These are phyloP conservation scores for Troides aeacus DNA, from an alignment of 2,888 invertebrate species.

Conservation along the genomic window DNA sequence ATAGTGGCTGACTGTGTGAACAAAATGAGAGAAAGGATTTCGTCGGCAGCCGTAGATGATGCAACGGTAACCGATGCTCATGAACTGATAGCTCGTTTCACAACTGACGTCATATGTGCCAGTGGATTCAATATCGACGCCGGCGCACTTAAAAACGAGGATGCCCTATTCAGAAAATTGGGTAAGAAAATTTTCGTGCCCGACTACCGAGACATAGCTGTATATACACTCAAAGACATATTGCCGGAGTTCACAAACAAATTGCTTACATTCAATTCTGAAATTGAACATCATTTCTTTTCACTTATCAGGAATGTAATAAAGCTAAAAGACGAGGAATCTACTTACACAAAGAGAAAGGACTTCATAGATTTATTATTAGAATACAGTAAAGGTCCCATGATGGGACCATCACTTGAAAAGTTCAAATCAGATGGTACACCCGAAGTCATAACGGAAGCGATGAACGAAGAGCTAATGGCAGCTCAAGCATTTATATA, in stretches of 20 bases:
- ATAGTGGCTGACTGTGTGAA: slow-evolving; percentile 29
- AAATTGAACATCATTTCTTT: slow-evolving; percentile 46
- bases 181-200: slow-evolving; percentile 10
- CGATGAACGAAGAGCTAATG: slow-evolving; percentile 34
- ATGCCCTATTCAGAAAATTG: slow-evolving; percentile 20
- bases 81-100: slow-evolving; percentile 35
- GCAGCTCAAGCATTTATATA: slow-evolving; percentile 39
- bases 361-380: slow-evolving; percentile 42
- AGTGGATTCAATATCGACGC: slow-evolving; percentile 33
- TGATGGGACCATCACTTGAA: slow-evolving; percentile 40
- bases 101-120: slow-evolving; percentile 33
- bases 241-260: slow-evolving; percentile 38
- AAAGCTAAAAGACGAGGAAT: slow-evolving; percentile 40
- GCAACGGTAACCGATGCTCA: slow-evolving; percentile 12
- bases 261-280: slow-evolving; percentile 27
- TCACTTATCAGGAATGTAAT: slow-evolving; percentile 42
- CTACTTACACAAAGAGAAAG: slow-evolving; percentile 37
- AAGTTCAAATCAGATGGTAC: slow-evolving; percentile 33
- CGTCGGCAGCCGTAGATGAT: slow-evolving; percentile 28
- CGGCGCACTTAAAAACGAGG: slow-evolving; percentile 30
- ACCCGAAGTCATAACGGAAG: slow-evolving; percentile 31
- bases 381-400: slow-evolving; percentile 39
- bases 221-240: slow-evolving; percentile 37
- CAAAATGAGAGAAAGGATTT: slow-evolving; percentile 29
- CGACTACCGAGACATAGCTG: not conserved